Conservation (phyloP, 2,797 vertebrate species). For the Propithecus perrieri region DNA sequence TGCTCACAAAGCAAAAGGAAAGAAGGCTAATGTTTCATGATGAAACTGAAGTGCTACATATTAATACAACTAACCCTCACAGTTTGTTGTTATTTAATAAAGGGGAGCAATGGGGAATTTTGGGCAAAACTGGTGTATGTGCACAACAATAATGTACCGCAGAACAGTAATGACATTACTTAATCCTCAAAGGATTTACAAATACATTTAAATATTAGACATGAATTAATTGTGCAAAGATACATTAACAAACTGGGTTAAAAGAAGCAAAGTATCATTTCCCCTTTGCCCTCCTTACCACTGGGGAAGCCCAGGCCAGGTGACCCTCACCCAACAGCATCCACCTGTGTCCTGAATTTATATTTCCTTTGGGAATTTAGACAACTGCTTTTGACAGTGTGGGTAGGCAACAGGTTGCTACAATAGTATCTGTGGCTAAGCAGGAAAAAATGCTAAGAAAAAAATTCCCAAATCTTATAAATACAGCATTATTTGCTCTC, state of each 20-base stretch:
- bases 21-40: slow-evolving; percentile 78
- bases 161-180: slow-evolving; percentile 70
- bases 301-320: not conserved
- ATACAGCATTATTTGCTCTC: slow-evolving; percentile 34
- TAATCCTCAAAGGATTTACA: slow-evolving; percentile 69
- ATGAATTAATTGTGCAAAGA: slow-evolving; percentile 54
- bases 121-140: slow-evolving; percentile 75
- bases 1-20: slow-evolving; percentile 76
- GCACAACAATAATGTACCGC: slow-evolving; percentile 48
- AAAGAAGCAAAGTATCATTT: slow-evolving; percentile 27
- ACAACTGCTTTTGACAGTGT: not conserved
- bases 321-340: not conserved
- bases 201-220: not conserved
- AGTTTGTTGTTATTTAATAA: slow-evolving; percentile 82
- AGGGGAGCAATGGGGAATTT: slow-evolving; percentile 78
- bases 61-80: slow-evolving; percentile 78
- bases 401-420: not conserved
- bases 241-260: slow-evolving; percentile 24
- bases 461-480: not conserved
- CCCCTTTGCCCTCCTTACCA: not conserved
- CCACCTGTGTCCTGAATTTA: not conserved
- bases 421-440: slow-evolving; percentile 53
- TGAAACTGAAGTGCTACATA: slow-evolving; percentile 80
- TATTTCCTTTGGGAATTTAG: not conserved
- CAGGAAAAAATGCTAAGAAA: slow-evolving; percentile 33